Percentiles rank a stretch among this genome's conserved stretches.
Conservation (phyloP, 2,888 invertebrate genomes). For the Drosophila kuntzei region DNA sequence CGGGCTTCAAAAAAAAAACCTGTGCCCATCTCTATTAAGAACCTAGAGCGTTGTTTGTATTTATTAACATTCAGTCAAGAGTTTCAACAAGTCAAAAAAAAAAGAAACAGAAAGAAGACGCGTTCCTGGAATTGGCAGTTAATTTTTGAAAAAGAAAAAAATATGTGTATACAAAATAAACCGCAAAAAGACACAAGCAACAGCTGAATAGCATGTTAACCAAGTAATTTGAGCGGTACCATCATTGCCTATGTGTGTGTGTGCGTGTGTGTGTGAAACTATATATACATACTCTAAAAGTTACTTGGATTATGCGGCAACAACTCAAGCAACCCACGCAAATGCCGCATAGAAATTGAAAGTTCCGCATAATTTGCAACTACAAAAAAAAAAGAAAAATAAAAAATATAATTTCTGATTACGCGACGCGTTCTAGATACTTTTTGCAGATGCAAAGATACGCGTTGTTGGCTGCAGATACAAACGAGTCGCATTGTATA, state of each 20-base stretch:
- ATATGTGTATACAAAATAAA: constrained; percentile 32
- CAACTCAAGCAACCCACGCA: constrained; percentile 65
- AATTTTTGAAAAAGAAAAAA: constrained; percentile 66
- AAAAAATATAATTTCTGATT: constrained; percentile 60
- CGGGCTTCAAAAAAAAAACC: too few species aligned
- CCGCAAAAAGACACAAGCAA: constrained; percentile 34
- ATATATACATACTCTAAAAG: constrained; percentile 25
- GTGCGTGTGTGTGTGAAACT: constrained; percentile 45
- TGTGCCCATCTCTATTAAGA: too few species aligned
- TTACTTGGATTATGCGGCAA: constrained; percentile 15
- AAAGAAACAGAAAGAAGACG: constrained; percentile 13
- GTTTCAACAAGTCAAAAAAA: constrained; percentile 23
- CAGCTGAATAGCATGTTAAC: constrained; percentile 48
- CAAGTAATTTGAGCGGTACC: constrained; percentile 41
- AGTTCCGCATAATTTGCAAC: constrained; percentile 63
- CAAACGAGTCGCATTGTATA: constrained; percentile 32
- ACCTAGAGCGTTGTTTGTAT: constrained; percentile 42
- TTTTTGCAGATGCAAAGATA: constrained; percentile 29
- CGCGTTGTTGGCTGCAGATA: constrained; percentile 21
- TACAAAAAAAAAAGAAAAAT: constrained; percentile 26
- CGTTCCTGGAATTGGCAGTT: constrained; percentile 79
- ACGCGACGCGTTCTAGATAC: constrained; percentile 76
- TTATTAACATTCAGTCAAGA: constrained; percentile 72
- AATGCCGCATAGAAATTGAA: constrained; percentile 68
- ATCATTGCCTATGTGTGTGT: constrained; percentile 8